Evolutionary conservation across 2,113 vertebrate species (phyloP).

Genomic region (Mus spicilegus): DNA sequence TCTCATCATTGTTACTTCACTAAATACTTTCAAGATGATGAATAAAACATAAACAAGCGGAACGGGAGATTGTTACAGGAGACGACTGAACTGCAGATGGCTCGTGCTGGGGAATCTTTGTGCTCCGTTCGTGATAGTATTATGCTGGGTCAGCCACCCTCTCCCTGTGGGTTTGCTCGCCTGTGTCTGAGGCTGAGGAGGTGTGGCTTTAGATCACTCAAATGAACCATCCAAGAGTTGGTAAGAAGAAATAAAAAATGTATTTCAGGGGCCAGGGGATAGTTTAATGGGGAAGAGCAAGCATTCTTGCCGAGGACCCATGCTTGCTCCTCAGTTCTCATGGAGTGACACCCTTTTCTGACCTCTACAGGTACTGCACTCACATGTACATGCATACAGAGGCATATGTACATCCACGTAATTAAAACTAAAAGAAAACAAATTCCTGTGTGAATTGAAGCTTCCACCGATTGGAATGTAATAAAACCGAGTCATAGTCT

Average conservation of each 20-base stretch:
- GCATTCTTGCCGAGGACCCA: background rate
- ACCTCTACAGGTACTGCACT: background rate
- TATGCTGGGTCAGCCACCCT: slow-evolving; percentile 37
- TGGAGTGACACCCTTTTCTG: background rate
- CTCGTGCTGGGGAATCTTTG: background rate
- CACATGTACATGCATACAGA: too few species aligned
- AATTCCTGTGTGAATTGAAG: background rate
- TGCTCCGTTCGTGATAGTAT: background rate
- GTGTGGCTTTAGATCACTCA: background rate
- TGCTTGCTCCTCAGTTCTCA: background rate
- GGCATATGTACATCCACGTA: too few species aligned
- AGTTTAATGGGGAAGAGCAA: background rate
- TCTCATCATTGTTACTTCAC: slow-evolving; percentile 63
- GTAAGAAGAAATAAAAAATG: background rate
- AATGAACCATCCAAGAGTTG: background rate
- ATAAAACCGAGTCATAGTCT: background rate
- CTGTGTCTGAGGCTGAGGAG: background rate
- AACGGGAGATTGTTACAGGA: slow-evolving; percentile 29
- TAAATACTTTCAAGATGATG: slow-evolving; percentile 51
- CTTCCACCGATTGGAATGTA: background rate
- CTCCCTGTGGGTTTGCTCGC: background rate
- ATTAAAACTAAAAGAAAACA: background rate
- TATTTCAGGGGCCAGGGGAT: too few species aligned
- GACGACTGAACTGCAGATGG: slow-evolving; percentile 39
- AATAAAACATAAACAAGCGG: slow-evolving; percentile 74